Evolutionary conservation across 37 sponge, comb jelly and placozoan species (phyloP).

Genomic region (Beroe forskalii): DNA sequence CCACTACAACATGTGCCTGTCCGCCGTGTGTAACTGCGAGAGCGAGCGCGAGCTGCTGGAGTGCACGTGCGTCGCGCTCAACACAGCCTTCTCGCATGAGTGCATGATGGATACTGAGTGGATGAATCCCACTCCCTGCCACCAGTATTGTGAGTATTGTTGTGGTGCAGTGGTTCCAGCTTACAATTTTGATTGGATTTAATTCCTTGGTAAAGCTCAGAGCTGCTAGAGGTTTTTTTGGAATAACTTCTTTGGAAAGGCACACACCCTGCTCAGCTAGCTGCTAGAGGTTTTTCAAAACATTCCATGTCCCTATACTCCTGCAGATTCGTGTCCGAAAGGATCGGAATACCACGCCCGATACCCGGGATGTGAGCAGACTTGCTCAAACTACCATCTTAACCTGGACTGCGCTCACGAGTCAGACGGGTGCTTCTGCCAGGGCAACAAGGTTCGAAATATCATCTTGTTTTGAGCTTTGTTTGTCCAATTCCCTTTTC

Average conservation of each 20-base stretch:
- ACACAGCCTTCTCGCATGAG: background rate
- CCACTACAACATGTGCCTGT: background rate
- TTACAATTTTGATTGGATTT: too few relatives aligned
- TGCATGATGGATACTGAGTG: background rate
- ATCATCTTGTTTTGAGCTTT: too few relatives aligned
- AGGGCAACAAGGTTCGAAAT: constrained; percentile 7
- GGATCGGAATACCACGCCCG: constrained; percentile 27
- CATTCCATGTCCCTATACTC: background rate
- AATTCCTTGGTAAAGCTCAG: too few relatives aligned
- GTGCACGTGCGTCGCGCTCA: background rate
- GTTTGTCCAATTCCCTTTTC: too few relatives aligned
- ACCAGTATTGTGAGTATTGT: background rate
- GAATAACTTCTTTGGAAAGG: too few relatives aligned
- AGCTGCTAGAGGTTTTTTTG: too few relatives aligned
- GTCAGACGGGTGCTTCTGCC: constrained; percentile 33
- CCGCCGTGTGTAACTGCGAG: background rate
- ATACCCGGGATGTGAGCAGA: background rate
- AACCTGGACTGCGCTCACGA: constrained; percentile 12
- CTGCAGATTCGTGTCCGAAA: background rate
- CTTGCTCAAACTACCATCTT: constrained; percentile 34
- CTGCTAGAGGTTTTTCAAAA: too few relatives aligned
- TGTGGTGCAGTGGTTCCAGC: too few relatives aligned
- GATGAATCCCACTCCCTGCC: background rate
- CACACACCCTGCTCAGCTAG: too few relatives aligned
- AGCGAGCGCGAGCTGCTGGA: background rate